A percentile compares a stretch with the other conserved stretches of the same genome.
phyloP scores from a whole-genome alignment of 2,888 invertebrate genomes.

The Pardosa pseudoannulata region DNA sequence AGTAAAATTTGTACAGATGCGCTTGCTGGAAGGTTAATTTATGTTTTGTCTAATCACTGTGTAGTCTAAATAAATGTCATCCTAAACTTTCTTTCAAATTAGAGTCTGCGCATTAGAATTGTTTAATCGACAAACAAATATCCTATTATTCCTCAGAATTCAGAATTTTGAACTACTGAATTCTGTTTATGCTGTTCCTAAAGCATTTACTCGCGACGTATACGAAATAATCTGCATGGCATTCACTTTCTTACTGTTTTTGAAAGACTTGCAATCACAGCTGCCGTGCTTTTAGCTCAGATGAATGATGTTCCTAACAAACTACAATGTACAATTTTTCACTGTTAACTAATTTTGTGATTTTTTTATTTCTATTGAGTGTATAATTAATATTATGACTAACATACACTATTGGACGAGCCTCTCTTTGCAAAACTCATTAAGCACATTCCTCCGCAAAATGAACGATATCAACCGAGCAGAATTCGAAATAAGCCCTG shows the following conservation, averaged over 20 bases:
- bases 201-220: not conserved
- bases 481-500: conserved; percentile 17
- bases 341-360: not conserved
- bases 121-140: not conserved
- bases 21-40: too few relatives aligned
- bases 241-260: not conserved
- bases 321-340: not conserved
- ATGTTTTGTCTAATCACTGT: too few relatives aligned
- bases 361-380: not conserved
- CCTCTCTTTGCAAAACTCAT: conserved; percentile 25
- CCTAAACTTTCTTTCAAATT: too few relatives aligned
- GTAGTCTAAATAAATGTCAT: too few relatives aligned
- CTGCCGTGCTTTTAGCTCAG: not conserved
- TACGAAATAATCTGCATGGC: not conserved
- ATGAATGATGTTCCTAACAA: conserved; percentile 5
- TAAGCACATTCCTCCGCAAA: conserved; percentile 31
- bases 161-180: not conserved
- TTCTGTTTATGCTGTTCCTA: not conserved
- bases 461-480: conserved; percentile 23
- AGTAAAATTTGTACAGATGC: too few relatives aligned
- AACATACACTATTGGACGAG: not conserved
- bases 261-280: not conserved
- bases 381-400: not conserved
- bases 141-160: not conserved
- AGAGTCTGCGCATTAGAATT: not conserved